Evolutionary conservation across 2,113 vertebrate genomes (phyloP).

Genomic region (Hemiprocne comata): DNA sequence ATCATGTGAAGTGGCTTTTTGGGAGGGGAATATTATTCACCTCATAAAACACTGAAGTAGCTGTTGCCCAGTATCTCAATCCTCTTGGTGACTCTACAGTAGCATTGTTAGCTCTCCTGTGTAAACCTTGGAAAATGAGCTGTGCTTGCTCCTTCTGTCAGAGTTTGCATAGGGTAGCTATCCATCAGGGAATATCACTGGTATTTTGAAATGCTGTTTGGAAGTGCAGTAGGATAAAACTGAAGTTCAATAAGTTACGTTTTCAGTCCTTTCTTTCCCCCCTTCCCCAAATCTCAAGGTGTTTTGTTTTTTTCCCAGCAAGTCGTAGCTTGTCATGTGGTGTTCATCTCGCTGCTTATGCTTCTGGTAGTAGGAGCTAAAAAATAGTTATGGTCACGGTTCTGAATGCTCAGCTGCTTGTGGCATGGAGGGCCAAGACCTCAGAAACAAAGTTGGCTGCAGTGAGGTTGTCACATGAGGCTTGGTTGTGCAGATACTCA

Average conservation of each 20-base stretch:
- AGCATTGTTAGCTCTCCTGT: not conserved
- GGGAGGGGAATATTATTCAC: not conserved
- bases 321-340: not conserved
- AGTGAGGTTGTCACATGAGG: not conserved
- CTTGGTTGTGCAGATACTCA: not conserved
- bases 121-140: not conserved
- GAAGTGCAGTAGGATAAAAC: not conserved
- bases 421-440: not conserved
- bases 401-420: not conserved
- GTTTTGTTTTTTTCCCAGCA: not conserved
- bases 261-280: not conserved
- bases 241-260: not conserved
- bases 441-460: not conserved
- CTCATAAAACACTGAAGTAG: not conserved
- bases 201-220: not conserved
- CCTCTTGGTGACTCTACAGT: not conserved
- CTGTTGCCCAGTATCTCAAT: not conserved
- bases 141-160: not conserved
- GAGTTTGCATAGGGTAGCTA: not conserved
- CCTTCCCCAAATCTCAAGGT: rapidly evolving
- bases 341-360: not conserved
- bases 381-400: not conserved
- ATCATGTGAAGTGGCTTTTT: not conserved
- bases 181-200: not conserved
- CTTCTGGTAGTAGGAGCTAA: not conserved